Evolutionary conservation across 2,888 invertebrate genomes (phyloP).

Genomic region (Ferrisia virgata): DNA sequence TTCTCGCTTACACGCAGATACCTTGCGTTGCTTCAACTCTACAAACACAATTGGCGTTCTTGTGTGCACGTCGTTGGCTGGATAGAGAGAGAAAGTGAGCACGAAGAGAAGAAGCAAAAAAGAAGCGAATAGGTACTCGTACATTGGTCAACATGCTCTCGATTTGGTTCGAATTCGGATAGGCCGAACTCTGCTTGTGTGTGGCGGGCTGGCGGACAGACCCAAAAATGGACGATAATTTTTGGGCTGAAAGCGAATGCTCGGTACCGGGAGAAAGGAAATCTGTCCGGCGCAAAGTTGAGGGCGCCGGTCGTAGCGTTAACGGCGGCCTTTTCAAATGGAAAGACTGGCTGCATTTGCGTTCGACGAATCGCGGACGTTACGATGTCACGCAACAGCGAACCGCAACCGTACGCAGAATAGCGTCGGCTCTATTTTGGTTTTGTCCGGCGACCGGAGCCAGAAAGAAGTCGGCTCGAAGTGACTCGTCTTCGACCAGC

Average conservation of each 20-base stretch:
- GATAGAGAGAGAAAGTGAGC: no score
- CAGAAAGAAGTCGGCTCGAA: neutral
- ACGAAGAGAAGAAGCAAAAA: no score
- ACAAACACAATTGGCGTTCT: no score
- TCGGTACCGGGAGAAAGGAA: conserved; percentile 19
- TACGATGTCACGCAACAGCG: conserved; percentile 8
- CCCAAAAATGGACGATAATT: neutral
- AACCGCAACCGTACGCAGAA: neutral
- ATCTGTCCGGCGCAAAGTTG: neutral
- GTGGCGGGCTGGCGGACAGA: no score
- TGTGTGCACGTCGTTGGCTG: no score
- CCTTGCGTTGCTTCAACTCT: no score
- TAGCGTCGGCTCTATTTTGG: conserved; percentile 3
- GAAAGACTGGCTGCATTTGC: neutral
- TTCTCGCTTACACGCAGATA: no score
- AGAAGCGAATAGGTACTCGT: no score
- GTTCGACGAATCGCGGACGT: conserved; percentile 30
- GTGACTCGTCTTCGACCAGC: neutral
- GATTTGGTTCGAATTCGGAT: conserved; percentile 29
- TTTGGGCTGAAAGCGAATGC: conserved; percentile 11
- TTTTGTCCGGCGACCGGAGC: neutral
- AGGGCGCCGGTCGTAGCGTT: neutral
- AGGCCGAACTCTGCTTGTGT: neutral
- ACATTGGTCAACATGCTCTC: no score
- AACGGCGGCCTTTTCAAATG: neutral